phyloP scores from a whole-genome alignment of 2,797 vertebrate genomes.

The Sebastes trivittatus region DNA sequence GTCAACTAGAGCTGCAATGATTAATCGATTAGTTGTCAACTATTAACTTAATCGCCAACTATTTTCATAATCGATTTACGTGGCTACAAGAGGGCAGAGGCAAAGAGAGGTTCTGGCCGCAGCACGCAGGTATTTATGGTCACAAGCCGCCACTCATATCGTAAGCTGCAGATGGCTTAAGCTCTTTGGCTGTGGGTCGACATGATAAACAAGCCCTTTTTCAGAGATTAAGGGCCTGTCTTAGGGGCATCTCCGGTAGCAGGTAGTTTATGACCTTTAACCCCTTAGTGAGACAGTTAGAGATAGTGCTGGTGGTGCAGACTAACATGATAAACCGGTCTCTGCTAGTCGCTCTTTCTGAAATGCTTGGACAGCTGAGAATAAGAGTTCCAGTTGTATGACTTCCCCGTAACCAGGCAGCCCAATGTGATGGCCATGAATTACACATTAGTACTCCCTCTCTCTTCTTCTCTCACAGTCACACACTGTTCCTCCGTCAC shows the following conservation, averaged over 20 bases:
- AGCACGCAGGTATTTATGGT: constrained; percentile 60
- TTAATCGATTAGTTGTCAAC: no score
- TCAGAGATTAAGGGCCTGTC: constrained; percentile 24
- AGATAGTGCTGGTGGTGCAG: background rate
- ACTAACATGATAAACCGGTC: constrained; percentile 19
- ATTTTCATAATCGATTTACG: background rate
- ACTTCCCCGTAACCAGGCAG: background rate
- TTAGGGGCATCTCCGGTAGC: constrained; percentile 26
- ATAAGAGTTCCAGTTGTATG: background rate
- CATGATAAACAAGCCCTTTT: constrained; percentile 48
- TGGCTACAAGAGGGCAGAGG: constrained; percentile 23
- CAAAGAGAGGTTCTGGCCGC: constrained; percentile 18
- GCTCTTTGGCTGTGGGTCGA: constrained; percentile 39
- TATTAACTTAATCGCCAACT: no score
- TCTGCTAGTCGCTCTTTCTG: background rate
- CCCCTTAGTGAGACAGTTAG: constrained; percentile 20
- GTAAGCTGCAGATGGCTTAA: constrained; percentile 46
- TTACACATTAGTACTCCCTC: background rate
- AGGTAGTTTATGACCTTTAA: constrained; percentile 40
- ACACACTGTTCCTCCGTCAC: constrained; percentile 19
- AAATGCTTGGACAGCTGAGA: background rate
- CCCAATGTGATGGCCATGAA: background rate
- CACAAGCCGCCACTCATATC: constrained; percentile 57
- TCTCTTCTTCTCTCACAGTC: background rate
- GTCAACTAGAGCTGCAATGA: no score